Base-by-base conservation (phyloP, 2,888 invertebrate species). In the Noctua janthina region DNA sequence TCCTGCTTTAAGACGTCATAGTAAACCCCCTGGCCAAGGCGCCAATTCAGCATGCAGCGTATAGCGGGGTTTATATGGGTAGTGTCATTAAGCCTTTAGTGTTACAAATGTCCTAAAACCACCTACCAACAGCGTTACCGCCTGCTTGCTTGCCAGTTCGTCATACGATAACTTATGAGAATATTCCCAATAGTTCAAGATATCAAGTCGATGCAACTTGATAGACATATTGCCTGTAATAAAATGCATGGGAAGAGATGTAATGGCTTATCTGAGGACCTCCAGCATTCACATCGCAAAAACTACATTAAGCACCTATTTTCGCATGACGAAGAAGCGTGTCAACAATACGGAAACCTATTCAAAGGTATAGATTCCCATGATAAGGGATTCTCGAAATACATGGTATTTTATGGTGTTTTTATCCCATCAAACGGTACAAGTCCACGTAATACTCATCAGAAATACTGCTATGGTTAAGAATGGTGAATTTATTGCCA, bases 291-390 rank as follows among this genome's bases (percentile, higher is more conserved):
- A 76, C 86, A 81, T 46, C 3, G 23, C 66, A 84, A 84, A 84
- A 84, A 84, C 73, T 39, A 73, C 76, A 86, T 76, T 76, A 81
- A n/a, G 73, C 56, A 84, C 13, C 20, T 67, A 85, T 74, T 86
- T 83, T 86, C 86, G 76, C 83, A 87, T 79, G 72, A 87, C 84
- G 75, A 66, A 75, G 59, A 66, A 75, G 84, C 87, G 84, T 87
- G 87, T 66, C 84, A 79, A 73, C 54, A 66, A 87, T 74, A 86
- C 73, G 54, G 64, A 59, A 79, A 68, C 17, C 49, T 82, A 74
- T 74, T 67, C 69, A 78, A 81, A 78, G 78, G 76, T 79, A 74
- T 66, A 71, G 35, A 66, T 81, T 78, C 86, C 68, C 84, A 85
- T 84, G 49, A 29, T 43, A 75, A 87, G 84, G 86, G 56, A 46